Percentiles rank a stretch among this genome's conserved stretches.
These are phyloP conservation scores for Cheilosia vernalis DNA, from an alignment of 2,888 invertebrate genomes.

Conservation along the genomic window DNA sequence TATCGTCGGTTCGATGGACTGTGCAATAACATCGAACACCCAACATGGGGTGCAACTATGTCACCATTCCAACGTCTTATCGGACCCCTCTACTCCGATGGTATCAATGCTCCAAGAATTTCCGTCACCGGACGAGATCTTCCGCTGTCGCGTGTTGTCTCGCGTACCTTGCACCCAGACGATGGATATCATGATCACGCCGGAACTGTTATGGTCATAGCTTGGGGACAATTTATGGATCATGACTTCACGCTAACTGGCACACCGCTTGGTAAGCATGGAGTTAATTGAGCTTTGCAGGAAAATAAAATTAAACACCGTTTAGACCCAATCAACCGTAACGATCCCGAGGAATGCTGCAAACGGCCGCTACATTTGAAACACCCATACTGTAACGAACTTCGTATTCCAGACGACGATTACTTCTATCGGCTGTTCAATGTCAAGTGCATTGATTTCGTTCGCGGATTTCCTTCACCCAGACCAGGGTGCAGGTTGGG, in stretches of 20 bases:
- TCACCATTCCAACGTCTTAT: conserved; percentile 92
- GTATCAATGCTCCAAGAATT: conserved; percentile 92
- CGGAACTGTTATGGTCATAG: conserved; percentile 94
- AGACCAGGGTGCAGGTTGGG: conserved; percentile 94
- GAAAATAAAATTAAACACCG: conserved; percentile 1
- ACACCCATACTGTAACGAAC: conserved; percentile 96
- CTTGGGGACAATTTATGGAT: conserved; percentile 98
- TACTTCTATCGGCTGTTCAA: conserved; percentile 94
- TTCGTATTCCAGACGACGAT: conserved; percentile 93
- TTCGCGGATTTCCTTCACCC: conserved; percentile 93
- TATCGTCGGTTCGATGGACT: conserved; percentile 94
- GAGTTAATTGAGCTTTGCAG: conserved; percentile 21
- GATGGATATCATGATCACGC: conserved; percentile 97
- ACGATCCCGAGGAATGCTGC: conserved; percentile 96
- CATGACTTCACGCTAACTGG: conserved; percentile 95
- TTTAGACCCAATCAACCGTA: conserved; percentile 91
- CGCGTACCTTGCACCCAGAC: conserved; percentile 95
- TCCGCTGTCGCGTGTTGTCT: conserved; percentile 92
- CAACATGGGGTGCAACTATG: conserved; percentile 94
- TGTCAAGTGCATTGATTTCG: conserved; percentile 95
- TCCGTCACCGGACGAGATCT: conserved; percentile 90
- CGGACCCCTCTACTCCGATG: conserved; percentile 92
- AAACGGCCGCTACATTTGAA: conserved; percentile 91
- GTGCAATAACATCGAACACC: conserved; percentile 94
- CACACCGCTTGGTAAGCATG: conserved; percentile 90